Evolutionary conservation across 2,888 invertebrate species (phyloP), one percentile per base, ranked within the genome.

Genomic region (Himalopsyche anomala): DNA sequence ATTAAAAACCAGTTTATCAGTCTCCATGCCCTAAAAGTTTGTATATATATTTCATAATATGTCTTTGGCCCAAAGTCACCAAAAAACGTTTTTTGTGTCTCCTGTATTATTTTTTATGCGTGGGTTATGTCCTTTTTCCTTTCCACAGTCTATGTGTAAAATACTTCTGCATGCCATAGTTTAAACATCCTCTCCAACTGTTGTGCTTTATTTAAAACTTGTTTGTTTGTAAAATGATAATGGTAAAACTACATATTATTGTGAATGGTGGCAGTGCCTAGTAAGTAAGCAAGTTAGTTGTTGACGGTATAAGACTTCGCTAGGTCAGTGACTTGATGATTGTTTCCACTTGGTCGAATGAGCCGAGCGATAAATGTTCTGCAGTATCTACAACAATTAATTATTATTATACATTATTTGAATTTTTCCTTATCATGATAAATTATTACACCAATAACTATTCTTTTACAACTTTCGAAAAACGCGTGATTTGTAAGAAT

Each of bases 241-340:
- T 38, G 36, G 38, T 19, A 12, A 36, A 12, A 51, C 51, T 51
- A 4, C 51, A 15, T 51, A 42, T 28, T 6, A 15, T 36, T 74
- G 74, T 74, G 74, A 74, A 74, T 74, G 74, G 74, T 74, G 74
- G 38, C 74, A 36, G 74, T 36, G 1, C 8, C 42, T 42, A 15
- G 15, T 51, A 51, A 51, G 15, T 51, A 15, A 45, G 15, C 51
- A 51, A 51, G 51, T 51, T 15, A 51, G 15, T 15, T 45, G 36
- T 69, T 28, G 36, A 69, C 69, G 28, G 69, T 36, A 36, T 28
- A 69, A 69, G 69, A 45, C 51, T 74, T 74, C 62, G 74, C 36
- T 36, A 74, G 74, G 74, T 74, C 74, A 74, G 28, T 74, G 74
- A 74, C 74, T 74, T 74, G 74, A 74, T 74, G 51, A 51, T 51